Evolutionary conservation across 2,888 invertebrate species (phyloP), one percentile per base, ranked within the genome.

Genomic region (Eupeodes latifasciatus): DNA sequence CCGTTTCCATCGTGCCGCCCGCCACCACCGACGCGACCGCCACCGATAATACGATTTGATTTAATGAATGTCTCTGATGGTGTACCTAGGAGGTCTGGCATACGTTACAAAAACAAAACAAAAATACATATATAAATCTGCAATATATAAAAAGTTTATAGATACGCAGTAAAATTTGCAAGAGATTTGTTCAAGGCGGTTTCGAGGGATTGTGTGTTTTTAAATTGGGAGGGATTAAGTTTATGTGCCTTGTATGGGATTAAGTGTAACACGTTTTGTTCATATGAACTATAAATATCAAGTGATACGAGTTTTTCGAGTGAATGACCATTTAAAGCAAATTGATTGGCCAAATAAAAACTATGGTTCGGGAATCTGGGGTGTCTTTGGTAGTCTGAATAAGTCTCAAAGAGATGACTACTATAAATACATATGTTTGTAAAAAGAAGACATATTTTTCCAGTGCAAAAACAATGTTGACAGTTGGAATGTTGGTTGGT

Each of bases 261-360:
- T 27, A 87, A 76, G 61, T 84, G 84, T 87, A 87, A 84, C 84
- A 72, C 16, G 80, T 84, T 83, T 80, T 71, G 36, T 66, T 61
- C 40, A 80, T 80, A 62, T 76, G 55, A 59, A 66, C 72, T 77
- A 84, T 19, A 71, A 74, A 78, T 81, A 64, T 40, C 16, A 62
- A 62, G 49, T 59, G 59, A 69, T 76, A 76, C 72, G 16, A 49
- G 83, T 67, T 74, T 76, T 49, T 12, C 57, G 74, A 77, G 87
- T 84, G 87, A 87, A 84, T 87, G 87, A 84, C 84, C 87, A 84
- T 81, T 87, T 72, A 61, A 49, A 80, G 80, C 67, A 72, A 75
- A 86, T 69, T 62, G 36, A 86, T 86, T 69, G 57, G 74, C n/a
- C n/a, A 67, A 76, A 75, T 53, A 59, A 74, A 27, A 75, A 34